phyloP scores from a whole-genome alignment of 2,113 vertebrate species.

The Alces alces region DNA sequence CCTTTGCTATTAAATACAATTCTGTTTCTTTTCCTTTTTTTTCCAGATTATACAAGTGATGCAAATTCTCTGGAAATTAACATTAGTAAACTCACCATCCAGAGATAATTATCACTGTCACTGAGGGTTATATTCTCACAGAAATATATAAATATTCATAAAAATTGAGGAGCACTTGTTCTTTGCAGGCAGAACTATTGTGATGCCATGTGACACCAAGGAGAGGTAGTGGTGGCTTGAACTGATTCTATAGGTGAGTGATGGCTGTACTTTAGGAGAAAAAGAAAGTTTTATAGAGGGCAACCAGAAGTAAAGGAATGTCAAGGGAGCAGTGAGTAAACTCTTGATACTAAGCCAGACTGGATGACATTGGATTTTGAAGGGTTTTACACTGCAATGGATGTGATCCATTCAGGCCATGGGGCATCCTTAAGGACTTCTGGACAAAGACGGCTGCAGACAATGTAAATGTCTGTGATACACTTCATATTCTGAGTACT shows the following conservation, averaged over 20 bases:
- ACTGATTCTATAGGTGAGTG: not conserved
- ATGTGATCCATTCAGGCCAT: not conserved
- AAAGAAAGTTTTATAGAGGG: not conserved
- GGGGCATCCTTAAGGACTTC: not conserved
- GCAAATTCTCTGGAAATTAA: not conserved
- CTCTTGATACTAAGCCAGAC: not conserved
- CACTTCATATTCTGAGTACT: not conserved
- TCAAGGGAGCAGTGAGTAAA: not conserved
- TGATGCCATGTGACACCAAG: not conserved
- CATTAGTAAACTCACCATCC: not conserved
- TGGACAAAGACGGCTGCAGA: not conserved
- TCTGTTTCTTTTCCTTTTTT: not conserved
- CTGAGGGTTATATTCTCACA: not conserved
- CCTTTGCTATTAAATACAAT: not conserved
- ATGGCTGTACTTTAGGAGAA: not conserved
- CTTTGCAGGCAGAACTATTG: not conserved
- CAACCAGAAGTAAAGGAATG: not conserved
- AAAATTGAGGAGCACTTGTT: not conserved
- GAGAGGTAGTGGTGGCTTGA: not conserved
- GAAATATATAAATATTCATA: not conserved
- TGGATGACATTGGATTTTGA: not conserved
- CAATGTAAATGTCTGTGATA: not conserved
- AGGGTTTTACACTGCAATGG: not conserved
- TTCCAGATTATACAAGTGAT: not conserved
- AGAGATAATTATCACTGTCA: not conserved